Base-by-base conservation (phyloP, 2,797 vertebrate genomes). In the Heterohyrax brucei region DNA sequence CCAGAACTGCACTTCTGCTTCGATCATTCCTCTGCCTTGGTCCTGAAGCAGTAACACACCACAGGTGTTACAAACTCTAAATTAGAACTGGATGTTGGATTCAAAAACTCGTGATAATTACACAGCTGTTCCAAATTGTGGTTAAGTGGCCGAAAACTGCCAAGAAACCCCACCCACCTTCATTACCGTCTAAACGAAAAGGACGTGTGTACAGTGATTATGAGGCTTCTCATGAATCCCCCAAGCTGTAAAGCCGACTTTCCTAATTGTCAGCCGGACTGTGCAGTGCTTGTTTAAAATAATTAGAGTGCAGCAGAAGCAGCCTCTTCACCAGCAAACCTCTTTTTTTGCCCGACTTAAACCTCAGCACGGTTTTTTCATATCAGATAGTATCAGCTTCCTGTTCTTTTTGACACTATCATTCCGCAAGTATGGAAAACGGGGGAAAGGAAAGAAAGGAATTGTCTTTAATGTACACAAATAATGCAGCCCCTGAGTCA, bases 241-340 rank as follows among this genome's bases (percentile, higher is more conserved):
- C 93, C 21, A 97, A 98, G 98, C 98, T 97, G 94, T 97, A 95
- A 95, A 97, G 98, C 97, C 97, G 97, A 88, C 94, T 97, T 98
- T 98, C 98, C 98, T 99, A 98, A 99, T 98, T 98, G 98, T 98
- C 98, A 98, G 98, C 98, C 98, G 98, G 89, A 98, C 98, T 97
- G 98, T 66, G 90, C 98, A 89, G 97, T 72, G 98, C 98, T 98
- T 98, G 98, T 98, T 98, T 98, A 98, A 99, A 99, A 99, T 99
- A 99, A 99, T 99, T 99, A 99, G 98, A 98, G 96, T 97, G 97
- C 84, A 48, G 95, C 59, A 64, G 98, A 97, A 98, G 97, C 93
- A 95, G 97, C 95, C 93, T 97, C 89, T 76, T 79, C 89, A 48
- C 91, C 94, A 97, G 95, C 22, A 22, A 96, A 89, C 85, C 87